Conservation (phyloP, 2,113 vertebrate species). For the Scopus umbretta region DNA sequence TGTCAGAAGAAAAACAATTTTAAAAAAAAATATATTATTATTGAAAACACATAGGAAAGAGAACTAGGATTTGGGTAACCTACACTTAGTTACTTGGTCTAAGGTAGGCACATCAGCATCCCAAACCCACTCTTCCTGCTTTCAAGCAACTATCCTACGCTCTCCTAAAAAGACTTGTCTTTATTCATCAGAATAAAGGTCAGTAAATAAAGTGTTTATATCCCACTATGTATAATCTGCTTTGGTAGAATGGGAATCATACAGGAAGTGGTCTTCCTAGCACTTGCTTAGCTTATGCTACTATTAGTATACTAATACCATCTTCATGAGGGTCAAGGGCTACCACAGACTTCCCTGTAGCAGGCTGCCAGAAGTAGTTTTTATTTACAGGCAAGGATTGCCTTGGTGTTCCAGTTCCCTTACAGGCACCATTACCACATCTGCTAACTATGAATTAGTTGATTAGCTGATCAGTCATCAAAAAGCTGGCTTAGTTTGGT, state of each 20-base stretch:
- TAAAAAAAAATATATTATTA: no score
- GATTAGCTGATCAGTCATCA: background rate
- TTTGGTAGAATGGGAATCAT: background rate
- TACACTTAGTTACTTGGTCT: background rate
- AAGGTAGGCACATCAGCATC: background rate
- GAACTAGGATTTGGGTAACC: background rate
- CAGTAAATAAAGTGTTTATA: background rate
- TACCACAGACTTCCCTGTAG: no score
- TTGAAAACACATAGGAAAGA: background rate
- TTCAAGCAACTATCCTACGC: background rate
- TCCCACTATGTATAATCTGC: fast-evolving
- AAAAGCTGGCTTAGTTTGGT: background rate
- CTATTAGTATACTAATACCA: background rate
- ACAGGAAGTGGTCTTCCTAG: background rate
- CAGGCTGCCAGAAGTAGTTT: background rate
- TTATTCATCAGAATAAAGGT: background rate
- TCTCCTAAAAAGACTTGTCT: background rate
- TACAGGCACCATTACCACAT: background rate
- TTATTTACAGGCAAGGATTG: background rate
- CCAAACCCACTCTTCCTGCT: background rate
- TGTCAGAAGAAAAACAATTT: background rate
- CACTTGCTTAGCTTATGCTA: background rate
- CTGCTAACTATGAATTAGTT: background rate
- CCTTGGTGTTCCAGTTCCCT: background rate
- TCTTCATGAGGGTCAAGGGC: background rate